phyloP scores from a whole-genome alignment of 2,888 invertebrate genomes.

The Chironomus riparius region DNA sequence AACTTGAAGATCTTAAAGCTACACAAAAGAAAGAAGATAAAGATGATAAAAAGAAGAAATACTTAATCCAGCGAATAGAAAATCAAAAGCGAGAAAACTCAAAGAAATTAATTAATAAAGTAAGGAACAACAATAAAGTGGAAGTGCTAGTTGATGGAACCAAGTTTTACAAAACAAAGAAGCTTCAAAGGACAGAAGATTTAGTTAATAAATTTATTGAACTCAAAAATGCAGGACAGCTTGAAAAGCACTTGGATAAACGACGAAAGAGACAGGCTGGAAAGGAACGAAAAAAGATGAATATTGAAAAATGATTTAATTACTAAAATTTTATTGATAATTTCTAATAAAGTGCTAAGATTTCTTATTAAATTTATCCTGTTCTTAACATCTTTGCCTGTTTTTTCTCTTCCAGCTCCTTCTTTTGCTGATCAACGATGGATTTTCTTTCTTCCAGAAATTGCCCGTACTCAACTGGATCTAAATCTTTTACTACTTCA shows the following conservation, averaged over 20 bases:
- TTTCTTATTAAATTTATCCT: conserved; percentile 40
- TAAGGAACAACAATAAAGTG: conserved; percentile 43
- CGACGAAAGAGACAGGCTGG: conserved; percentile 61
- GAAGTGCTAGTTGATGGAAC: conserved; percentile 48
- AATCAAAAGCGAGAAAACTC: conserved; percentile 65
- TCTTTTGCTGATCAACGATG: conserved; percentile 63
- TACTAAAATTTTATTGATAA: not conserved
- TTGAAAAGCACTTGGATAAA: conserved; percentile 73
- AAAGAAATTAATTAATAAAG: conserved; percentile 36
- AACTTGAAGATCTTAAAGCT: conserved; percentile 53
- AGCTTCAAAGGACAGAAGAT: conserved; percentile 64
- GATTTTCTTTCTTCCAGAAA: conserved; percentile 69
- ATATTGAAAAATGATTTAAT: conserved; percentile 32
- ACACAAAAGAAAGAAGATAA: conserved; percentile 50
- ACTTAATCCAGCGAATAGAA: conserved; percentile 63
- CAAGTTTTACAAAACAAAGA: conserved; percentile 59
- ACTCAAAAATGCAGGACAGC: conserved; percentile 63
- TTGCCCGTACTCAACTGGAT: conserved; percentile 67
- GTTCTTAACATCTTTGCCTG: conserved; percentile 88
- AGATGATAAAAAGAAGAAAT: conserved; percentile 54
- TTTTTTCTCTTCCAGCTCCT: conserved; percentile 68
- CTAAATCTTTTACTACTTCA: conserved; percentile 66
- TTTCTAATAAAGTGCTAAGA: conserved; percentile 9
- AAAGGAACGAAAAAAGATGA: conserved; percentile 41
- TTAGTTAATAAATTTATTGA: conserved; percentile 73